Evolutionary conservation across 2,888 invertebrate genomes (phyloP).

Genomic region (Liopterus haemorrhoidalis): DNA sequence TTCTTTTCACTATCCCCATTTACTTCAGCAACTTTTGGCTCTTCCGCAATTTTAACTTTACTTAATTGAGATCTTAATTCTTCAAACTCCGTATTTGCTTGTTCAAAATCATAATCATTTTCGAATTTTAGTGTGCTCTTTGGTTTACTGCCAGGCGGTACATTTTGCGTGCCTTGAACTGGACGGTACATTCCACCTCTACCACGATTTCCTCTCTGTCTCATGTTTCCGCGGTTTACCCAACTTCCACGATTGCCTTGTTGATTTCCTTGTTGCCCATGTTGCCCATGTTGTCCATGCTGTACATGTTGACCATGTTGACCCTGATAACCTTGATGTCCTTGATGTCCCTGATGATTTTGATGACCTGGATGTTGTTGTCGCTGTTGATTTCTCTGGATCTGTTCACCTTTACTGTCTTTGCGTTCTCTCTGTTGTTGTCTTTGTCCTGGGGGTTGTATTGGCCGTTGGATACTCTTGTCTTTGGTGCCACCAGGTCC

Average conservation of each 20-base stretch:
- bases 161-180: conserved; percentile 20
- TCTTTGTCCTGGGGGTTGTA: conserved; percentile 39
- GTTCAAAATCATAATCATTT: conserved; percentile 97
- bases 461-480: conserved; percentile 40
- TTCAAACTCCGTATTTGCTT: conserved; percentile 95
- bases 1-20: conserved; percentile 72
- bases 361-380: conserved; percentile 38
- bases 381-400: conserved; percentile 36
- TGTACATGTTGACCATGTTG: conserved; percentile 18
- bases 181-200: conserved; percentile 26
- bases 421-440: conserved; percentile 31
- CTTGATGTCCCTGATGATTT: conserved; percentile 36
- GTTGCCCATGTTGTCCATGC: conserved; percentile 13
- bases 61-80: conserved; percentile 75
- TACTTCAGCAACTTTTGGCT: conserved; percentile 37
- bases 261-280: conserved; percentile 13
- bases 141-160: conserved; percentile 41
- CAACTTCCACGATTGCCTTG: conserved; percentile 29
- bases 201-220: conserved; percentile 32
- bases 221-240: conserved; percentile 33
- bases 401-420: conserved; percentile 35
- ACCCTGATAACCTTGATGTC: conserved; percentile 37
- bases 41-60: conserved; percentile 37
- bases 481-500: conserved; percentile 44
- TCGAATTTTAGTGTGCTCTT: conserved; percentile 85